Conservation (phyloP, 2,113 vertebrate genomes). For the Myotis brandtii region DNA sequence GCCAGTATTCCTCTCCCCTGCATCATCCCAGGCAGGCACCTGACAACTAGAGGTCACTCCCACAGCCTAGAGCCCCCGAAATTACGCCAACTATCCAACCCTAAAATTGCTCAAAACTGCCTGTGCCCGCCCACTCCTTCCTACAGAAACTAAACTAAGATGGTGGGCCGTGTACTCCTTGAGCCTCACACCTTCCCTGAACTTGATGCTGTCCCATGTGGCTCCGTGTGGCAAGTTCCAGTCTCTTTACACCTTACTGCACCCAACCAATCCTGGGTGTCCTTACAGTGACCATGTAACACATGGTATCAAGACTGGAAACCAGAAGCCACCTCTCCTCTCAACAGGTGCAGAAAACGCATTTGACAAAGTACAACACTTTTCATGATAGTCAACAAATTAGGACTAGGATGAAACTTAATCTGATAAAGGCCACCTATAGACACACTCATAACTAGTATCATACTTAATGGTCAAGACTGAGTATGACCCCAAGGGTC, state of each 20-base stretch:
- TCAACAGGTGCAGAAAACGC: not conserved
- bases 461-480: not conserved
- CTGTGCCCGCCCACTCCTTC: not conserved
- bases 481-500: not conserved
- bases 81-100: not conserved
- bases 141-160: not conserved
- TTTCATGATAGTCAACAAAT: not conserved
- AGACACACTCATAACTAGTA: not conserved
- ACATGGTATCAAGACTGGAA: not conserved
- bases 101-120: not conserved
- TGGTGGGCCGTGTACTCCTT: not conserved
- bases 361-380: not conserved
- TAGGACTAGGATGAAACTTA: not conserved
- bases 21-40: not conserved
- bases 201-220: not conserved
- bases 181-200: too few species aligned
- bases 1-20: not conserved
- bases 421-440: not conserved
- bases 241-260: not conserved
- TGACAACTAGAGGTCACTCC: not conserved
- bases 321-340: not conserved
- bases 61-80: not conserved
- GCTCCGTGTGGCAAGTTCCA: not conserved
- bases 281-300: not conserved
- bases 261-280: not conserved